A percentile compares a stretch with the other conserved stretches of the same genome.
These are phyloP conservation scores for Atethmia centrago DNA, from an alignment of 2,888 invertebrate genomes.

Conservation along the genomic window DNA sequence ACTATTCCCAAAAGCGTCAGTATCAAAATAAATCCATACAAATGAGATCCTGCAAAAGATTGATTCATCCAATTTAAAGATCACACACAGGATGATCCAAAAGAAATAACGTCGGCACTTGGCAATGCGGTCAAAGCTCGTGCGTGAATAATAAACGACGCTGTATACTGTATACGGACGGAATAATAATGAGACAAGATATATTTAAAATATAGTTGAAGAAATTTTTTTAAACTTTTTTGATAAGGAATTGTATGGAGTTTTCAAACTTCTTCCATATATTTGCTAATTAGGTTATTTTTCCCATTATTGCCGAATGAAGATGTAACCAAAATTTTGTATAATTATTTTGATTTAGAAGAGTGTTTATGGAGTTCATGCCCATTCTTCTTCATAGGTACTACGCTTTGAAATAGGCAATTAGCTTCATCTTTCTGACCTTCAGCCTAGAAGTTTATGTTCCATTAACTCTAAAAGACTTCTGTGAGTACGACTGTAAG, in stretches of 20 bases:
- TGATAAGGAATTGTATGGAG: not conserved
- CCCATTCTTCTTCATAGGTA: not conserved
- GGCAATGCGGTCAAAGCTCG: slow-evolving; percentile 55
- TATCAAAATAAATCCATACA: slow-evolving; percentile 30
- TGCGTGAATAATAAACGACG: slow-evolving; percentile 59
- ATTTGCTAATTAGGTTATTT: not conserved
- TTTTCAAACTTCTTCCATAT: not conserved
- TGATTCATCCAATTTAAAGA: slow-evolving; percentile 41
- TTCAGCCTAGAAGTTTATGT: not conserved
- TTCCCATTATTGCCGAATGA: not conserved
- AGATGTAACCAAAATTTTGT: not conserved
- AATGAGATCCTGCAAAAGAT: slow-evolving; percentile 29
- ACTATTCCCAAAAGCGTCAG: not conserved
- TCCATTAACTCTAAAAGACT: not conserved
- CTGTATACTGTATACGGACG: slow-evolving; percentile 23
- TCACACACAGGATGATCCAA: slow-evolving; percentile 39
- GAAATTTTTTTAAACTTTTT: not conserved
- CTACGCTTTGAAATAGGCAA: not conserved
- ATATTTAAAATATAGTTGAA: slow-evolving; percentile 21
- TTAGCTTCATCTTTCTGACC: not conserved
- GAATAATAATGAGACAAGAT: slow-evolving; percentile 50
- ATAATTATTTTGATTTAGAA: not conserved
- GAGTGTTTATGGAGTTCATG: no score
- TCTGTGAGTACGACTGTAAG: not conserved
- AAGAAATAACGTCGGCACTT: slow-evolving; percentile 35